A percentile compares a stretch with the other conserved stretches of the same genome.
phyloP scores from a whole-genome alignment of 2,797 vertebrate species.

The Sebastes iracundus region DNA sequence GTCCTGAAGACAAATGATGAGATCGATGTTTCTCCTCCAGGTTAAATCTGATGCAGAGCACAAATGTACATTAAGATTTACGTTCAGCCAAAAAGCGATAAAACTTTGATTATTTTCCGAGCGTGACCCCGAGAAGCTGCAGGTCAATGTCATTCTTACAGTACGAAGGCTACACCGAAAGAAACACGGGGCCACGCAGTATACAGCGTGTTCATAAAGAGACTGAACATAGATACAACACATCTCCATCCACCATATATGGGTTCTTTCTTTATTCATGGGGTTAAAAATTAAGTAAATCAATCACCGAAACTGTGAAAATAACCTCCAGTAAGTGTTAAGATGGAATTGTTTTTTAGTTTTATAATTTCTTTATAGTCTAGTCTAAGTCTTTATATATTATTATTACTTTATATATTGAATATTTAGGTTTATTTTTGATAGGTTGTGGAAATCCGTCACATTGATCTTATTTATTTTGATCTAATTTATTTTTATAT shows the following conservation, averaged over 20 bases:
- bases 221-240: neutral
- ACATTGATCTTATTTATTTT: no score
- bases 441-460: no score
- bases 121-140: constrained; percentile 17
- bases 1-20: constrained; percentile 45
- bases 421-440: no score
- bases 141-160: constrained; percentile 53
- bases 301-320: neutral
- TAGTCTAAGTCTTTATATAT: no score
- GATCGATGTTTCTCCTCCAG: constrained; percentile 38
- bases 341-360: rapidly evolving
- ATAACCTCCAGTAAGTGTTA: neutral
- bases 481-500: no score
- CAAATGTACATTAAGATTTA: constrained; percentile 47
- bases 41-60: constrained; percentile 44
- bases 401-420: no score
- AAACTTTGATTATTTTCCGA: constrained; percentile 39
- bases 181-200: neutral
- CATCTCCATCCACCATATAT: neutral
- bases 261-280: neutral
- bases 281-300: neutral
- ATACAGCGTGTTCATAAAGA: neutral
- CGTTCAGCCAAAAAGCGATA: constrained; percentile 21
- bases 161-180: neutral
- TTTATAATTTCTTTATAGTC: no score